Base-by-base conservation (phyloP, 2,888 invertebrate genomes). In the Atrina japonica region DNA sequence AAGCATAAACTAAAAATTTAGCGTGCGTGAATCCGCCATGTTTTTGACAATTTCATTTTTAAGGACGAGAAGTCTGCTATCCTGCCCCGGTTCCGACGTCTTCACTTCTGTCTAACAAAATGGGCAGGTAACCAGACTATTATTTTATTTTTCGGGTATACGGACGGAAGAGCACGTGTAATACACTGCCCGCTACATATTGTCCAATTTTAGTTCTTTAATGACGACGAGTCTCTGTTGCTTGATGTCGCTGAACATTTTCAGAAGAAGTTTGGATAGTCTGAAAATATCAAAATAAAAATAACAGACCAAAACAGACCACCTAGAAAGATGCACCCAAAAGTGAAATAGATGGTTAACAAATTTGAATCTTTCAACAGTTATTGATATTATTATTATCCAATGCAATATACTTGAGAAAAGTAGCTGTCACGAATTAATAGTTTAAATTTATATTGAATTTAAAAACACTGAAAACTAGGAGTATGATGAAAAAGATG, bases 221-320 rank as follows among this genome's bases (percentile, higher is more conserved):
- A 35, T 35, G 35, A 52, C 18, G 52, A 47, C 21, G 18, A 47
- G 18, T 47, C 47, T 18, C 18, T 47, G n/a, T n/a, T 52, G 21
- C 18, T 25, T 21, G 27, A 14, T 52, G 52, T 14, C 21, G 52
- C 23, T 52, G 52, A 43, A 41, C 61, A 29, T 30, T 16, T 66
- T 71, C 71, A 71, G 71, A 71, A 71, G 71, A 71, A 71, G 66
- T 63, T 63, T 35, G 71, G 71, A 43, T 71, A 71, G 71, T 71
- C 71, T 71, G 71, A 67, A 71, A 71, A 55, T 55, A 58, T 23
- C 27, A 65, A 40, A 45, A 16, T 52, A 52, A 47, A n/a, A 18
- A 52, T 27, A 23, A 23, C 25, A 18, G 25, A 23, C 52, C 18
- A 25, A 11, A 23, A 16, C 47, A 47, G 47, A 47, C n/a, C n/a